A percentile compares a stretch with the other conserved stretches of the same genome.
These are phyloP conservation scores for Silurus lanzhouensis DNA, from an alignment of 2,797 vertebrate genomes.

Conservation along the genomic window DNA sequence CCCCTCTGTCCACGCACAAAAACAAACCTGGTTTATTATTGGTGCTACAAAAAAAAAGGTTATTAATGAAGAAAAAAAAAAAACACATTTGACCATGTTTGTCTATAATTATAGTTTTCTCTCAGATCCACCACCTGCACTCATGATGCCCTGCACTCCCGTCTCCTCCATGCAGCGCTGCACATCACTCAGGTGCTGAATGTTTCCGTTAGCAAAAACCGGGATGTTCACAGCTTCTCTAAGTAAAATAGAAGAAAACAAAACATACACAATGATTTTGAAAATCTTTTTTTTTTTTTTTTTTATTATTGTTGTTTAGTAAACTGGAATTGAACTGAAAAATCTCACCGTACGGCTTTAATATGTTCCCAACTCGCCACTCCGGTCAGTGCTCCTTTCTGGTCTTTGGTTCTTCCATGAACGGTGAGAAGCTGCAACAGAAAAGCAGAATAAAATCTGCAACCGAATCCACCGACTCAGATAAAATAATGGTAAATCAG, in stretches of 20 bases:
- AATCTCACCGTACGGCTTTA: conserved; percentile 84
- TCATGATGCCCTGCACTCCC: conserved; percentile 94
- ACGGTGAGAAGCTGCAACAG: conserved; percentile 86
- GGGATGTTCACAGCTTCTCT: conserved; percentile 92
- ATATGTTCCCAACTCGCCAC: conserved; percentile 95
- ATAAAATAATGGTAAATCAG: neutral
- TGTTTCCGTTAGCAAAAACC: conserved; percentile 96
- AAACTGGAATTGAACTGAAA: neutral
- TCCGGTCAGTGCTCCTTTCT: conserved; percentile 88
- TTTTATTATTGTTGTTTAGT: neutral
- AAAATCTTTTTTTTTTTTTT: fast-evolving
- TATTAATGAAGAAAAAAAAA: no score
- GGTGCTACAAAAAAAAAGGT: neutral
- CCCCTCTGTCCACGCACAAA: conserved; percentile 78
- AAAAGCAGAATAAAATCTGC: conserved; percentile 11
- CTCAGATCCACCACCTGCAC: conserved; percentile 79
- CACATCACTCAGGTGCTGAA: conserved; percentile 90
- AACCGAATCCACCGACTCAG: neutral
- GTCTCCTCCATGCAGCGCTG: conserved; percentile 90
- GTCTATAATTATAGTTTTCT: neutral
- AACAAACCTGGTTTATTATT: neutral
- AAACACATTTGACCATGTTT: neutral
- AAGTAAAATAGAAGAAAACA: neutral
- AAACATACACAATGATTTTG: neutral
- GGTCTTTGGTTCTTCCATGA: conserved; percentile 95